phyloP scores from a whole-genome alignment of 2,888 invertebrate genomes.

The Cataglyphis albicans region DNA sequence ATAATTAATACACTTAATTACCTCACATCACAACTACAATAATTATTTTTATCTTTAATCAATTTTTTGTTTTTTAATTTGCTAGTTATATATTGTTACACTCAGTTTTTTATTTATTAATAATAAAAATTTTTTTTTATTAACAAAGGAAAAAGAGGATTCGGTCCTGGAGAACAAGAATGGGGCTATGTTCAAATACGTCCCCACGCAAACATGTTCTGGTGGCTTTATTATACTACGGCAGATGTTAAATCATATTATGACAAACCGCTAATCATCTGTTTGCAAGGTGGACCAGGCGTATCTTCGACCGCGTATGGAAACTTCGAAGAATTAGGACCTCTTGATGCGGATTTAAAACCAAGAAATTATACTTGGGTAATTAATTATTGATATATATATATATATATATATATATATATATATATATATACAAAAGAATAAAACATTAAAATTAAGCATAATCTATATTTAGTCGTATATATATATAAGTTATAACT shows the following conservation, averaged over 20 bases:
- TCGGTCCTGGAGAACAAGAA: conserved; percentile 90
- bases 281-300: conserved; percentile 96
- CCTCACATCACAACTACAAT: background rate
- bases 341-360: conserved; percentile 89
- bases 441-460: background rate
- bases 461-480: background rate
- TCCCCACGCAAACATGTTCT: conserved; percentile 93
- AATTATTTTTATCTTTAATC: background rate
- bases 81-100: background rate
- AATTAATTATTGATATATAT: conserved; percentile 71
- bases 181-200: conserved; percentile 92
- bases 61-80: background rate
- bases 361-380: conserved; percentile 93
- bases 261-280: conserved; percentile 92
- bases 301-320: conserved; percentile 93
- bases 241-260: conserved; percentile 87
- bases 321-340: conserved; percentile 95
- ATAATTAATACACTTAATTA: background rate
- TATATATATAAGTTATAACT: background rate
- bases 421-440: too few species aligned
- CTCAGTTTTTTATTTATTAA: background rate
- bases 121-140: background rate
- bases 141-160: conserved; percentile 80
- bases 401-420: too few species aligned
- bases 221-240: conserved; percentile 94